Evolutionary conservation across 2,797 vertebrate species (phyloP), one percentile per base, ranked within the genome.

Genomic region (Melanotaenia maccullochi): DNA sequence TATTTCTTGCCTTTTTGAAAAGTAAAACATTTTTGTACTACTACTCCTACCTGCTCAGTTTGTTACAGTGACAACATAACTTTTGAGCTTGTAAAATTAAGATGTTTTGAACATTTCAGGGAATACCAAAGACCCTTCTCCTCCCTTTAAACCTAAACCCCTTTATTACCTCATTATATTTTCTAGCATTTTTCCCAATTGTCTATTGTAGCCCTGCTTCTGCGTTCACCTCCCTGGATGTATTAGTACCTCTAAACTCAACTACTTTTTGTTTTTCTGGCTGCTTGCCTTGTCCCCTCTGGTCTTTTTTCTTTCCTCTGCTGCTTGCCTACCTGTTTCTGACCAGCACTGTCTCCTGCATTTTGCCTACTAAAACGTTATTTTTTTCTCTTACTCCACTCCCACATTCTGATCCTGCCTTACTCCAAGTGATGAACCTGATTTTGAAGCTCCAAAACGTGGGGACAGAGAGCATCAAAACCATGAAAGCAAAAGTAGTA

Each of bases 261-360:
- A 73, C 55, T 71, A 65, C 71, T 72, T 85, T 76, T 83, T 73
- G 58, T 73, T 79, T 55, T 78, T 79, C 70, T 86, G 86, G 81
- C 86, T 72, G 73, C 66, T 59, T 85, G 75, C 84, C 83, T n/a
- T 66, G 60, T 67, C 14, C 65, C 79, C 69, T 74, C 79, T 74
- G 73, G 75, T 79, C 55, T 28, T 28, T 28, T 57, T 81, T 58
- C 81, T 82, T 81, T 69, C 83, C 64, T 83, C 61, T 18, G 61
- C 80, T 69, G 68, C 76, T 76, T 75, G 81, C 84, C 84, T 76
- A 85, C 79, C 66, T 79, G 68, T 78, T 88, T 69, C 62, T 60
- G 65, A 85, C 82, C 76, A 38, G 36, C 47, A 60, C 11, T 42
- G 60, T 44, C 67, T 78, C 59, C 51, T 71, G 56, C 59, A 40